These are phyloP conservation scores for Lacanobia oleracea DNA, from an alignment of 2,888 invertebrate species.

Conservation along the genomic window DNA sequence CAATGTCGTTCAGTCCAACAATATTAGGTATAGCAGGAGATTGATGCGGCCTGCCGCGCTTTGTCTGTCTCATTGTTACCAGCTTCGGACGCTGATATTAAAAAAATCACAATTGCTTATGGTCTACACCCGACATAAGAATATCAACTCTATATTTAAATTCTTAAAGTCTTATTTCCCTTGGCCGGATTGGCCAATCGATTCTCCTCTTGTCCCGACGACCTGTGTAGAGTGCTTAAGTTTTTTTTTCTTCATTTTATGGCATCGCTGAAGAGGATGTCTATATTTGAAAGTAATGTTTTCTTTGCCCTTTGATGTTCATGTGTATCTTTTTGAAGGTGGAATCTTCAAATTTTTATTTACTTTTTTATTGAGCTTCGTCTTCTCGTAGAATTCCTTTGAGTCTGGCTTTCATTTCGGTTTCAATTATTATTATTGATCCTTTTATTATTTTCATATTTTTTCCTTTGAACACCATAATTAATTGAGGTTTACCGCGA, in stretches of 20 bases:
- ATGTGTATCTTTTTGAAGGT: conserved; percentile 20
- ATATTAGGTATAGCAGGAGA: conserved; percentile 71
- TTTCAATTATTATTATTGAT: background rate
- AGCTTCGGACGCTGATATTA: conserved; percentile 69
- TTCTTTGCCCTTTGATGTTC: conserved; percentile 36
- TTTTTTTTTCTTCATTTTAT: conserved; percentile 49
- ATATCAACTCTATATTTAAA: background rate
- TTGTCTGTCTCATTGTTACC: conserved; percentile 71
- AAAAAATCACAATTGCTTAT: conserved; percentile 65
- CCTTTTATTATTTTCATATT: background rate
- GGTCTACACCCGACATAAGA: background rate
- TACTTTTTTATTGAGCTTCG: too few relatives aligned
- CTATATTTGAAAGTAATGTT: conserved; percentile 51
- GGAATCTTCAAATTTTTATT: conserved; percentile 3
- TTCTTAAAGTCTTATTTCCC: background rate
- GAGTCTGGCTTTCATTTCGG: background rate
- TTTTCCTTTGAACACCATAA: background rate
- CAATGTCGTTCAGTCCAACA: conserved; percentile 68
- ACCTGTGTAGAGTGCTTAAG: conserved; percentile 55
- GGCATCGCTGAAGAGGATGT: conserved; percentile 41
- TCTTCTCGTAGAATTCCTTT: conserved; percentile 2
- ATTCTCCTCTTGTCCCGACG: conserved; percentile 50
- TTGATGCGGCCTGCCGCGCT: conserved; percentile 72
- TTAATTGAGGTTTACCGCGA: background rate
- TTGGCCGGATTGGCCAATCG: conserved; percentile 35